Percentiles rank a stretch among this genome's conserved stretches.
Evolutionary conservation across 2,797 vertebrate species (phyloP).

Genomic region (Helostoma temminkii): DNA sequence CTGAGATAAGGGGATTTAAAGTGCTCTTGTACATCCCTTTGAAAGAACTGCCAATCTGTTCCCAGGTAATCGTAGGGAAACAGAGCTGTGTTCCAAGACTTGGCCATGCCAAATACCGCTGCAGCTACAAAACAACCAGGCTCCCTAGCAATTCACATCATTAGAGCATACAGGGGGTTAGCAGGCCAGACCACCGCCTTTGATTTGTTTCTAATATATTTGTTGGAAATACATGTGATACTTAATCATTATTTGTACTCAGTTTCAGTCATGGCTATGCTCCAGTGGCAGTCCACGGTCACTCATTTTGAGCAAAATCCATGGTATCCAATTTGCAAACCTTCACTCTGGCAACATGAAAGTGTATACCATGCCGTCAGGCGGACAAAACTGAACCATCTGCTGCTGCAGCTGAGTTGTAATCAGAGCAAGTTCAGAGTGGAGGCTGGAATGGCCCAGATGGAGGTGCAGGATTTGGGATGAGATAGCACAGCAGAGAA

Average conservation of each 20-base stretch:
- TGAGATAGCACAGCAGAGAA: slow-evolving; percentile 36
- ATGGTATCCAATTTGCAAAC: slow-evolving; percentile 72
- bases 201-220: slow-evolving; percentile 63
- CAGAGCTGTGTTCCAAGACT: slow-evolving; percentile 68
- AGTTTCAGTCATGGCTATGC: slow-evolving; percentile 41
- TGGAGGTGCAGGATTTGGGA: slow-evolving; percentile 62
- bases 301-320: slow-evolving; percentile 61
- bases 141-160: slow-evolving; percentile 57
- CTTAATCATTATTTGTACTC: slow-evolving; percentile 55
- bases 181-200: slow-evolving; percentile 38
- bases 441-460: slow-evolving; percentile 64
- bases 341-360: slow-evolving; percentile 61
- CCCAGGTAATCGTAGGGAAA: slow-evolving; percentile 82
- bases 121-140: slow-evolving; percentile 39
- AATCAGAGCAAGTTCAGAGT: slow-evolving; percentile 64
- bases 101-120: slow-evolving; percentile 54
- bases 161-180: slow-evolving; percentile 50
- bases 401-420: slow-evolving; percentile 73
- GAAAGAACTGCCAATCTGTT: slow-evolving; percentile 81
- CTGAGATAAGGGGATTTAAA: slow-evolving; percentile 79
- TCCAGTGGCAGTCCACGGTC: slow-evolving; percentile 46
- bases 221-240: slow-evolving; percentile 48
- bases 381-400: slow-evolving; percentile 81
- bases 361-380: slow-evolving; percentile 61
- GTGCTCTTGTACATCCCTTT: slow-evolving; percentile 72